Evolutionary conservation across 1,140 invertebrate species (phyloP).

Genomic region (Chlorops oryzae): DNA sequence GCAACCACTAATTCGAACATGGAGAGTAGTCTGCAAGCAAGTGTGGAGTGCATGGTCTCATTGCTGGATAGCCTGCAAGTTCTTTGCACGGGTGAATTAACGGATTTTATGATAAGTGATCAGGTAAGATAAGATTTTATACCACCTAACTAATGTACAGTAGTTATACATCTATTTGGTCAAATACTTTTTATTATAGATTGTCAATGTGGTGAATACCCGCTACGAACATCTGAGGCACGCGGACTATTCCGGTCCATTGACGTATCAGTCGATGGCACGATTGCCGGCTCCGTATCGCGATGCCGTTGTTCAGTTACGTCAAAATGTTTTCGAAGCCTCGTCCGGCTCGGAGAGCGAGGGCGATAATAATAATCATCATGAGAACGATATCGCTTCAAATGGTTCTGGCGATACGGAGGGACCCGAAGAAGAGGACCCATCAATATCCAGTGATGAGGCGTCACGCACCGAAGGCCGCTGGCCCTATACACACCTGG

Average conservation of each 20-base stretch:
- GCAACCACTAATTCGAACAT: slow-evolving; percentile 57
- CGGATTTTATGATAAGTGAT: slow-evolving; percentile 50
- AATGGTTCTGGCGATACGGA: slow-evolving; percentile 67
- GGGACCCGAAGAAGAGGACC: slow-evolving; percentile 58
- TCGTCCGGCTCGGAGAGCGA: slow-evolving; percentile 53
- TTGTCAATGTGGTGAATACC: slow-evolving; percentile 60
- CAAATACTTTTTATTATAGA: slow-evolving; percentile 19
- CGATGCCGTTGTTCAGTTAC: slow-evolving; percentile 53
- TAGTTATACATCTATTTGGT: too few relatives aligned
- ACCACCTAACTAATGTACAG: not conserved
- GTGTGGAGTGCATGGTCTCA: slow-evolving; percentile 77
- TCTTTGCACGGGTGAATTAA: slow-evolving; percentile 66
- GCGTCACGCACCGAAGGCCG: slow-evolving; percentile 40
- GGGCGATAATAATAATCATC: slow-evolving; percentile 52
- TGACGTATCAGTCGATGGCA: slow-evolving; percentile 78
- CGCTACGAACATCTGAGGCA: slow-evolving; percentile 68
- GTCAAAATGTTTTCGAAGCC: slow-evolving; percentile 54
- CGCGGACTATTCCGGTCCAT: slow-evolving; percentile 74
- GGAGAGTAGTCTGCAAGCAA: slow-evolving; percentile 66
- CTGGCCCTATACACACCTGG: slow-evolving; percentile 45
- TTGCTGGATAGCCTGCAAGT: slow-evolving; percentile 77
- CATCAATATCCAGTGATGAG: slow-evolving; percentile 43
- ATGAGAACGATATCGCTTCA: slow-evolving; percentile 48
- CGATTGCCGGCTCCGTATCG: slow-evolving; percentile 70
- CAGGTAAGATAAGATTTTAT: slow-evolving; percentile 8